Conservation (phyloP, 1,140 invertebrate species). For the Dendroctonus ponderosae region DNA sequence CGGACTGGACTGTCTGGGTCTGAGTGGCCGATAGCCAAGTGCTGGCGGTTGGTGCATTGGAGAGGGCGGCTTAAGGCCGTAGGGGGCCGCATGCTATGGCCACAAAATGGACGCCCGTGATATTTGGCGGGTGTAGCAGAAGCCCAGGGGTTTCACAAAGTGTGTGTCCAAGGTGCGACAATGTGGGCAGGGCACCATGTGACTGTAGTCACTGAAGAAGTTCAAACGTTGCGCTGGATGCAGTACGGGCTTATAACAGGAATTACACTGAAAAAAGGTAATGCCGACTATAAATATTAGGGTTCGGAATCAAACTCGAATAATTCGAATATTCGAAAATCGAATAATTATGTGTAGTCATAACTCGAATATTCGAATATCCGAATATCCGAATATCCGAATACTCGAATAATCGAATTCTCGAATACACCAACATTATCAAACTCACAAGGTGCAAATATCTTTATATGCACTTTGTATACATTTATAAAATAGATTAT, state of each 20-base stretch:
- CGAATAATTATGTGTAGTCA: too few species aligned
- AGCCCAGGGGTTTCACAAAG: slow-evolving; percentile 85
- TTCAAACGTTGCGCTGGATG: slow-evolving; percentile 82
- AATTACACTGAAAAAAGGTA: slow-evolving; percentile 73
- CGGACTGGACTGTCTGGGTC: slow-evolving; percentile 7
- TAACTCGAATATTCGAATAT: too few species aligned
- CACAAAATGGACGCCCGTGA: slow-evolving; percentile 70
- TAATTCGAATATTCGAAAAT: too few species aligned
- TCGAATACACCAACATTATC: too few species aligned
- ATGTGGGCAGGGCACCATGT: slow-evolving; percentile 84
- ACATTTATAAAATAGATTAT: too few species aligned
- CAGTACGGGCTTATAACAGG: slow-evolving; percentile 81
- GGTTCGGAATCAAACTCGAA: too few species aligned
- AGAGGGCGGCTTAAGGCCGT: slow-evolving; percentile 57
- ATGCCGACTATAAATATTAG: too few species aligned
- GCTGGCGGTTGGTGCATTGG: slow-evolving; percentile 1
- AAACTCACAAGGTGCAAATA: too few species aligned
- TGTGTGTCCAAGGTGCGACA: slow-evolving; percentile 89
- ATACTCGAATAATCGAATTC: too few species aligned
- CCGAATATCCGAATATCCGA: too few species aligned
- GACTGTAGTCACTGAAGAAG: slow-evolving; percentile 95
- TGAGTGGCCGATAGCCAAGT: neutral
- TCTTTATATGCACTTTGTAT: too few species aligned
- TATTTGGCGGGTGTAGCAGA: slow-evolving; percentile 71
- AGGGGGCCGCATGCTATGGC: slow-evolving; percentile 71